These are phyloP conservation scores for Glandiceps talaboti DNA, from an alignment of 53 echinoderm and acorn worm genomes.

Conservation along the genomic window DNA sequence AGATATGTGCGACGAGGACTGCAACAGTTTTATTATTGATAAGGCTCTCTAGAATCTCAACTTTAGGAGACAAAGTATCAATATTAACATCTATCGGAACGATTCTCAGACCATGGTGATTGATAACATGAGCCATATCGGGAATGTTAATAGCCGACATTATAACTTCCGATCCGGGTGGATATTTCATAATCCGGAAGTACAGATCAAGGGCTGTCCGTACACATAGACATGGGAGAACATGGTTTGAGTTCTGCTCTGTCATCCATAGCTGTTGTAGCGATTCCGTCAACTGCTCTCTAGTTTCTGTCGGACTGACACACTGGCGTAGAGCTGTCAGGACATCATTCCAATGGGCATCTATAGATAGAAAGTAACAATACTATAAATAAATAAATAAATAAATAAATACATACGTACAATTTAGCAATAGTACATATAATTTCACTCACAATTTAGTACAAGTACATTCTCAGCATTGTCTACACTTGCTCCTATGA, in stretches of 20 bases:
- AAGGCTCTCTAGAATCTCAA: conserved; percentile 40
- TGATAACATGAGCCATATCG: conserved; percentile 43
- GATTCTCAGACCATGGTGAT: conserved; percentile 64
- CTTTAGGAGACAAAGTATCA: conserved; percentile 46
- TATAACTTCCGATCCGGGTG: conserved; percentile 71
- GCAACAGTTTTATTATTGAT: conserved; percentile 58
- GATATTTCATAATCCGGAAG: conserved; percentile 70
- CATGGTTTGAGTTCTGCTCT: conserved; percentile 9
- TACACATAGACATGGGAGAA: conserved; percentile 58
- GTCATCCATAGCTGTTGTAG: conserved; percentile 10
- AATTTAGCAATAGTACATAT: no score
- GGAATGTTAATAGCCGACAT: conserved; percentile 72
- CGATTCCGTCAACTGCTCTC: not conserved
- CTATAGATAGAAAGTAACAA: conserved; percentile 7
- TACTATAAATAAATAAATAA: no score
- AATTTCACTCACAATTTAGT: no score
- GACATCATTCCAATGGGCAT: conserved; percentile 22
- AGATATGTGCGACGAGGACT: conserved; percentile 64
- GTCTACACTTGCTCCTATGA: no score
- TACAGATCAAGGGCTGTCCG: conserved; percentile 72
- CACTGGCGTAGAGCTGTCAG: conserved; percentile 7
- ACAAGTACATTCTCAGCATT: no score
- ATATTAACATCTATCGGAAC: conserved; percentile 54
- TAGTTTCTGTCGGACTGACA: not conserved
- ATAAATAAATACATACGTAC: no score